These are phyloP conservation scores for Cathartes aura DNA, from an alignment of 2,113 vertebrate genomes.

Conservation along the genomic window DNA sequence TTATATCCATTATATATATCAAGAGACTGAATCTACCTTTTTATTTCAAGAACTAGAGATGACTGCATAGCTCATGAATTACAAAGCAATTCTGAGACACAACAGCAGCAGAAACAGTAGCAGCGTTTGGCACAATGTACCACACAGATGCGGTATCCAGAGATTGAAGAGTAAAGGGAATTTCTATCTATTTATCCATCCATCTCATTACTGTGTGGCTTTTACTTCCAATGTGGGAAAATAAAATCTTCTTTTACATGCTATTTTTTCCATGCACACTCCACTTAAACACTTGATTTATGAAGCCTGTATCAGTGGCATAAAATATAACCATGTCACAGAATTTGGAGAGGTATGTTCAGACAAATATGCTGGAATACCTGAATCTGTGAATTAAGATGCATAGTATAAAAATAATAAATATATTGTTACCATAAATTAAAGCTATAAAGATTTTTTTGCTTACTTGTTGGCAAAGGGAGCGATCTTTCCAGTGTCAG, in stretches of 20 bases:
- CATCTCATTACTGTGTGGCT: background rate
- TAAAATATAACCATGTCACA: conserved; percentile 33
- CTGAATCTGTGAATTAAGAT: conserved; percentile 8
- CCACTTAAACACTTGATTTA: conserved; percentile 45
- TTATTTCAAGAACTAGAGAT: conserved; percentile 44
- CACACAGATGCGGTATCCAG: background rate
- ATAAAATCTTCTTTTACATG: conserved; percentile 42
- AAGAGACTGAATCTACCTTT: conserved; percentile 45
- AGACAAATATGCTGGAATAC: conserved; percentile 9
- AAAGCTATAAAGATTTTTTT: conserved; percentile 14
- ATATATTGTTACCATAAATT: conserved; percentile 58
- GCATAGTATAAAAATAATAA: conserved; percentile 48
- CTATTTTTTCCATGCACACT: conserved; percentile 14
- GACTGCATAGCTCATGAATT: conserved; percentile 53
- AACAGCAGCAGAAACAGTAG: conserved; percentile 5
- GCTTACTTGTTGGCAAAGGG: conserved; percentile 22
- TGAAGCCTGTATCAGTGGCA: background rate
- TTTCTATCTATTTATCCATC: conserved; percentile 44
- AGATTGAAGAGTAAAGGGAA: conserved; percentile 24
- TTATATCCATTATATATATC: conserved; percentile 31
- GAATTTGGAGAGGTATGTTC: conserved; percentile 20
- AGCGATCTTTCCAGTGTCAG: conserved; percentile 10
- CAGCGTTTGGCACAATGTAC: conserved; percentile 9
- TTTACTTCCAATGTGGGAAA: conserved; percentile 35
- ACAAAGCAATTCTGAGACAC: conserved; percentile 52